These are phyloP conservation scores for Oscheius sp. DNA, from an alignment of 2,888 invertebrate genomes.

Conservation along the genomic window DNA sequence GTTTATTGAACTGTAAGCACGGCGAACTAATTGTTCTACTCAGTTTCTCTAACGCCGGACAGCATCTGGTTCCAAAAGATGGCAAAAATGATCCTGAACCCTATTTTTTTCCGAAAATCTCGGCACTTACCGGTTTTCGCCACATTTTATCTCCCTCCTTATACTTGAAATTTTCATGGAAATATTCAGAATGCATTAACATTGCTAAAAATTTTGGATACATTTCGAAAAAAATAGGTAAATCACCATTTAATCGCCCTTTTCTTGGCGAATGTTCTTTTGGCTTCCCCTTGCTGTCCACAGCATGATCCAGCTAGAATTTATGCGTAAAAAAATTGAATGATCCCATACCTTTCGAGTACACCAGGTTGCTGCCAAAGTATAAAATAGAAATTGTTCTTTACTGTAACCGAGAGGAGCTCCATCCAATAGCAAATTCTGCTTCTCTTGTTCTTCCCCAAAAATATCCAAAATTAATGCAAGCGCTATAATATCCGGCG, in stretches of 20 bases:
- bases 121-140: neutral
- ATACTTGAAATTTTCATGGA: neutral
- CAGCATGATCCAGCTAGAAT: neutral
- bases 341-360: neutral
- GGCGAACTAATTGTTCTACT: no score
- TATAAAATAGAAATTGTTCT: neutral
- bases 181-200: neutral
- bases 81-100: neutral
- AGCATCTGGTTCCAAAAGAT: neutral
- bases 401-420: neutral
- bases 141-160: neutral
- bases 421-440: neutral
- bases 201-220: neutral
- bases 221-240: neutral
- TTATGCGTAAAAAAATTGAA: neutral
- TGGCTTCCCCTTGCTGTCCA: neutral
- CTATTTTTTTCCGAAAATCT: neutral
- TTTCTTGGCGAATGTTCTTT: neutral
- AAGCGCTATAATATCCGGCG: neutral
- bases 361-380: neutral
- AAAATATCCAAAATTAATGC: neutral
- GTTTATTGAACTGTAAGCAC: no score
- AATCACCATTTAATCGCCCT: neutral
- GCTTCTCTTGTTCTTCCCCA: neutral
- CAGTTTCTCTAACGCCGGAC: neutral